Percentiles rank a stretch among this genome's conserved stretches.
Evolutionary conservation across 2,888 invertebrate genomes (phyloP).

Genomic region (Peribatodes rhomboidaria): DNA sequence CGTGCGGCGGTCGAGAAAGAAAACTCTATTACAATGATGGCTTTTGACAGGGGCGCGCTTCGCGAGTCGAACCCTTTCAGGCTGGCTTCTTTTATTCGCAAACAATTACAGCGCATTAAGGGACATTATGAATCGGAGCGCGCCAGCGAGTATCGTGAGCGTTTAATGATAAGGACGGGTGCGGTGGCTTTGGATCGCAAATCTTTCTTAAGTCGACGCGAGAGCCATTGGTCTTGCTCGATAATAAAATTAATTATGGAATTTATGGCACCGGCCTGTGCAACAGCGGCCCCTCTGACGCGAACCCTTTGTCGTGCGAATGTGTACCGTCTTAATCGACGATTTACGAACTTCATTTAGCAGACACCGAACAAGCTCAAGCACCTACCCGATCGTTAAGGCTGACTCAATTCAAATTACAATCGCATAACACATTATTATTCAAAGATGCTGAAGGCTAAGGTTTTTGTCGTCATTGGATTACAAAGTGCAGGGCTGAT

Average conservation of each 20-base stretch:
- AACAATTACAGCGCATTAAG: slow-evolving; percentile 76
- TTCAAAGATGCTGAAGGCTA: slow-evolving; percentile 52
- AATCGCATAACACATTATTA: slow-evolving; percentile 62
- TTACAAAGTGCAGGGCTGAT: slow-evolving; percentile 27
- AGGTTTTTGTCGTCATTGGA: slow-evolving; percentile 51
- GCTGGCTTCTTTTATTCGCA: slow-evolving; percentile 69
- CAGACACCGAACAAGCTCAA: slow-evolving; percentile 54
- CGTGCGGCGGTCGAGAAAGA: slow-evolving; percentile 70
- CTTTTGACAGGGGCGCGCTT: slow-evolving; percentile 71
- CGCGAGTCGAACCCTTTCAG: slow-evolving; percentile 66
- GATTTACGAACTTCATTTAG: slow-evolving; percentile 73
- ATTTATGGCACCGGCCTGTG: slow-evolving; percentile 69
- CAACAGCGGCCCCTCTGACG: slow-evolving; percentile 57
- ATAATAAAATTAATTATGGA: slow-evolving; percentile 82
- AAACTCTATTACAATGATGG: slow-evolving; percentile 80
- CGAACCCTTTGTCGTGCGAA: slow-evolving; percentile 69
- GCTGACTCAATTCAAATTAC: slow-evolving; percentile 64
- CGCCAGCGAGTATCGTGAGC: slow-evolving; percentile 68
- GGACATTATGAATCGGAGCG: slow-evolving; percentile 67
- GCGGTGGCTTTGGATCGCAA: slow-evolving; percentile 77
- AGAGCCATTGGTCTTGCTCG: slow-evolving; percentile 73
- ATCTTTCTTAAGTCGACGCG: slow-evolving; percentile 79
- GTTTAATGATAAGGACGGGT: slow-evolving; percentile 77
- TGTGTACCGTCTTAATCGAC: slow-evolving; percentile 76
- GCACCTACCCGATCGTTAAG: slow-evolving; percentile 63